Evolutionary conservation across 2,888 invertebrate genomes (phyloP), one percentile per base, ranked within the genome.

Genomic region (Drosophila anomelani): DNA sequence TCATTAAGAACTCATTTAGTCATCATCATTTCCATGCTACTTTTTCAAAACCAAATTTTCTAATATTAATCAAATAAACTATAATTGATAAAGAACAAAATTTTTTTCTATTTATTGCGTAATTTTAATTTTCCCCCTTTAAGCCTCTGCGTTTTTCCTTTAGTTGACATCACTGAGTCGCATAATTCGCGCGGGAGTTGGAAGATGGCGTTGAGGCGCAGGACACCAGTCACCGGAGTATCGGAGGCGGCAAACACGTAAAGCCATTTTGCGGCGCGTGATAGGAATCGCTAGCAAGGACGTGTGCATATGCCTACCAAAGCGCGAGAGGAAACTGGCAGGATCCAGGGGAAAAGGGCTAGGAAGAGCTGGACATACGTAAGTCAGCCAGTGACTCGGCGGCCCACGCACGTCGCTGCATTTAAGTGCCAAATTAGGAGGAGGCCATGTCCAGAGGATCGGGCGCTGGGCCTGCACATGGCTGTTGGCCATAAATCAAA

Each of bases 341-440:
- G 36, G 29, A 26, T 29, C 44, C 17, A 23, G 10, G 44, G 20
- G 3, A 51, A 43, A 60, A 41, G 53, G 39, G 36, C 20, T 15
- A 10, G 39, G 15, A 13, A 17, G 34, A 49, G 36, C 49, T 49
- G 64, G 63, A 49, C 55, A 74, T 54, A 64, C 58, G 76, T 72
- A 79, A 81, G 82, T 68, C 74, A 78, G 56, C 34, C 55, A 36
- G 67, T 49, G 51, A 58, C 47, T 26, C 51, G 51, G 29, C 44
- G 74, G 62, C 77, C 82, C 88, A 87, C 88, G 89, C 85, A 85
- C 85, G 89, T 89, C 73, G 73, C 60, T 85, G 85, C 89, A 85
- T 85, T 89, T 89, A 85, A 89, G 89, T 89, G 88, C 77, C 88
- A 89, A 89, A 89, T 85, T 87, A 85, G 79, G 71, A 74, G 64